A percentile compares a stretch with the other conserved stretches of the same genome.
These are phyloP conservation scores for Dicaeum eximium DNA, from an alignment of 2,113 vertebrate species.

Conservation along the genomic window DNA sequence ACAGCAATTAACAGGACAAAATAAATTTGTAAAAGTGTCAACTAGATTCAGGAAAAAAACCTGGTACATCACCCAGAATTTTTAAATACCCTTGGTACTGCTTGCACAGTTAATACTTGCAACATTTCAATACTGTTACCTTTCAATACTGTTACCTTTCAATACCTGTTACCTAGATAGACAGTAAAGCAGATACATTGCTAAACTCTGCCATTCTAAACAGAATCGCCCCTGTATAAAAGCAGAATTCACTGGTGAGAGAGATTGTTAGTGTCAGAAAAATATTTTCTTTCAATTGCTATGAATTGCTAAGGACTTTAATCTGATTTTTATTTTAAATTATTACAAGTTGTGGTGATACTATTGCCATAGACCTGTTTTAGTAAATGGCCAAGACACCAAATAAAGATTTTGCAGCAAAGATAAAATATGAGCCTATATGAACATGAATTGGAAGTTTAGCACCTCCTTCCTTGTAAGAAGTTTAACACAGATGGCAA, in stretches of 20 bases:
- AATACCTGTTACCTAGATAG: too few species aligned
- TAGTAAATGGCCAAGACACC: not conserved
- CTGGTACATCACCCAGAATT: not conserved
- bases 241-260: not conserved
- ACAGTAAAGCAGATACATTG: not conserved
- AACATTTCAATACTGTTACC: not conserved
- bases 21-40: not conserved
- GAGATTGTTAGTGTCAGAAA: not conserved
- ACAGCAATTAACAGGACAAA: not conserved
- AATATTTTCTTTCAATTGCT: not conserved
- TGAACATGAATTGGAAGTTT: not conserved
- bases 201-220: not conserved
- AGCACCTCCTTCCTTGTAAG: not conserved
- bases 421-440: not conserved
- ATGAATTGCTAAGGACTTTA: not conserved
- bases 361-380: not conserved
- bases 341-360: not conserved
- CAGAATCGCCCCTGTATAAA: not conserved
- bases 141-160: not conserved
- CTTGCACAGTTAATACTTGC: not conserved
- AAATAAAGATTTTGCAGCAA: not conserved
- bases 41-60: not conserved
- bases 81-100: not conserved
- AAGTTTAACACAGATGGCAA: conserved; percentile 31
- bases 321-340: not conserved